Percentiles rank a stretch among this genome's conserved stretches.
Conservation (phyloP, 1,140 invertebrate species). For the Sarcophaga bullata region DNA sequence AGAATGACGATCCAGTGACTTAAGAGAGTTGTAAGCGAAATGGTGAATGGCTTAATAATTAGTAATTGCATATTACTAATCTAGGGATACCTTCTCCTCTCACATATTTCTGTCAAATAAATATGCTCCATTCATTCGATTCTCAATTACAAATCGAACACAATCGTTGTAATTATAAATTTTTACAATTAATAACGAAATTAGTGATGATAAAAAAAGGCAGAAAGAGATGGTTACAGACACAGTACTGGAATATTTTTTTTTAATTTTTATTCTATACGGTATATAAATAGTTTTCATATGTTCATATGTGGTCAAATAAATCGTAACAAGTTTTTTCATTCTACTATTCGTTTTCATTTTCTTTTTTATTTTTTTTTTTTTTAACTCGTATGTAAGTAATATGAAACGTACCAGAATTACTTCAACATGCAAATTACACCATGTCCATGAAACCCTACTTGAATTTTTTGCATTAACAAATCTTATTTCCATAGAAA, state of each 20-base stretch:
- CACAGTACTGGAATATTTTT: neutral
- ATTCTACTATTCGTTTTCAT: neutral
- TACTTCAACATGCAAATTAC: neutral
- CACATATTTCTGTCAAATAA: neutral
- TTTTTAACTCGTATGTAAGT: too few relatives aligned
- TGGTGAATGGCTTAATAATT: too few relatives aligned
- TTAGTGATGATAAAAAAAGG: neutral
- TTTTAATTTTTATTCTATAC: too few relatives aligned
- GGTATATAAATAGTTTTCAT: neutral
- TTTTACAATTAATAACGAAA: neutral
- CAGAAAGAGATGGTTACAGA: neutral
- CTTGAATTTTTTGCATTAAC: too few relatives aligned
- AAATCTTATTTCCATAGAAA: too few relatives aligned
- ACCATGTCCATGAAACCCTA: too few relatives aligned
- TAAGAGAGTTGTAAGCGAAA: too few relatives aligned
- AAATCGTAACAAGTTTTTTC: constrained; percentile 33
- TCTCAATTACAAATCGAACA: neutral
- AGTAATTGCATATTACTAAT: too few relatives aligned
- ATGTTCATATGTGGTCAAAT: constrained; percentile 19
- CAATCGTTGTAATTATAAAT: neutral
- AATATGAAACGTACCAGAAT: neutral
- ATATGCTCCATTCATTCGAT: neutral
- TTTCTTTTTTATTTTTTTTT: neutral
- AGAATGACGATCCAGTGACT: too few relatives aligned
- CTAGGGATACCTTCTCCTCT: neutral